Base-by-base conservation (phyloP, 2,888 invertebrate species). In the Chrysotoxum bicinctum region DNA sequence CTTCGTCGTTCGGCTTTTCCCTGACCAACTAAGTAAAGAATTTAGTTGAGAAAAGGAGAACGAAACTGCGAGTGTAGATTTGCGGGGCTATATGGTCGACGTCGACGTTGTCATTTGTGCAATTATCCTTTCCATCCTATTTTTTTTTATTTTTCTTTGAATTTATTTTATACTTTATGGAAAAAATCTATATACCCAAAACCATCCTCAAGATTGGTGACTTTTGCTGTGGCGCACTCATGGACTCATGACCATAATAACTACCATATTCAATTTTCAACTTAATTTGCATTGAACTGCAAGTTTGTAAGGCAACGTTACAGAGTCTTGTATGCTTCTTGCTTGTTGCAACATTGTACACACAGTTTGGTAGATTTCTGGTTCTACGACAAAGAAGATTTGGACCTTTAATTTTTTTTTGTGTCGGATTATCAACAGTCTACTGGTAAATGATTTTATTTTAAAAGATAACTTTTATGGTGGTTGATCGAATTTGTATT, bases 81-180 rank as follows among this genome's bases (percentile, higher is more conserved):
- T 19, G 23, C 23, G 68, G 69, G 26, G 54, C 78, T 26, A 60
- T 79, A 79, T 75, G 69, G 74, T 70, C n/a, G 21, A 23, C 7
- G 32, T 12, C 1, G 26, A 2, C 10, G 66, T 50, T 64, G 62
- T 66, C 66, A 66, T 35, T 66, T n/a, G 35, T 60, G 60, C 79
- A 79, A 84, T 79, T 84, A 79, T 75, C 83, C n/a, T 21, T 43
- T 66, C 78, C 73, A 45, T 77, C 73, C 69, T 69, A 40, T 70
- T 19, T 19, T 40, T 19, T 72, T 56, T 56, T 8, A 35, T 56
- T 58, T 68, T 9, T 35, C 5, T 40, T 58, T 35, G 6, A 10
- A 12, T 76, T 50, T 35, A 9, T 23, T 54, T 54, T 54, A 26
- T 68, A 82, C 82, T 68, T 83, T 70, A 66, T 75, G 70, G 30